Evolutionary conservation across 1,140 invertebrate genomes (phyloP).

Genomic region (Plutomurus gul): DNA sequence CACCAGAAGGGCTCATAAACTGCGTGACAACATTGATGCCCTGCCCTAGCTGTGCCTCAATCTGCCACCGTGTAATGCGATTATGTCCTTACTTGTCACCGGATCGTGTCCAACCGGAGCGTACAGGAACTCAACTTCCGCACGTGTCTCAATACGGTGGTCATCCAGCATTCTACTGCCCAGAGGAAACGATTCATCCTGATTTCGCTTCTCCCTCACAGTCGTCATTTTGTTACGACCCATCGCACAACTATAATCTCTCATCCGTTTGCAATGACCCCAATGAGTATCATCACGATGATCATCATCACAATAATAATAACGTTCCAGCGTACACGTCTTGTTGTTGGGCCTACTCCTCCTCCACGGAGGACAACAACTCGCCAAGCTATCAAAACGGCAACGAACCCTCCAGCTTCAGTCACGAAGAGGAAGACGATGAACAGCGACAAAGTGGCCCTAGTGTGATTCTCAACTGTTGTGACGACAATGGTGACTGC

Average conservation of each 20-base stretch:
- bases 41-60: constrained; percentile 50
- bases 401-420: not conserved
- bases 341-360: constrained; percentile 46
- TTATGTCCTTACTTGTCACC: constrained; percentile 52
- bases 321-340: constrained; percentile 8
- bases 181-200: constrained; percentile 34
- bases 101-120: constrained; percentile 44
- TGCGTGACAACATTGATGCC: constrained; percentile 39
- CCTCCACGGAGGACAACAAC: not conserved
- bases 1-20: constrained; percentile 27
- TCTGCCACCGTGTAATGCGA: constrained; percentile 48
- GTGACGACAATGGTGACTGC: constrained; percentile 27
- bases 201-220: constrained; percentile 23
- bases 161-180: constrained; percentile 53
- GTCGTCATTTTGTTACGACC: constrained; percentile 1
- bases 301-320: not conserved
- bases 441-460: constrained; percentile 1
- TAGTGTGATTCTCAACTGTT: constrained; percentile 43
- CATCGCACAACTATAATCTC: constrained; percentile 10
- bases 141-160: constrained; percentile 52
- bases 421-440: not conserved
- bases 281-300: not conserved
- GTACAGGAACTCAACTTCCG: not conserved
- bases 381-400: not conserved
- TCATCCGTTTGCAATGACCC: not conserved